These are phyloP conservation scores for Natrix natrix DNA, from an alignment of 2,797 vertebrate species.

Conservation along the genomic window DNA sequence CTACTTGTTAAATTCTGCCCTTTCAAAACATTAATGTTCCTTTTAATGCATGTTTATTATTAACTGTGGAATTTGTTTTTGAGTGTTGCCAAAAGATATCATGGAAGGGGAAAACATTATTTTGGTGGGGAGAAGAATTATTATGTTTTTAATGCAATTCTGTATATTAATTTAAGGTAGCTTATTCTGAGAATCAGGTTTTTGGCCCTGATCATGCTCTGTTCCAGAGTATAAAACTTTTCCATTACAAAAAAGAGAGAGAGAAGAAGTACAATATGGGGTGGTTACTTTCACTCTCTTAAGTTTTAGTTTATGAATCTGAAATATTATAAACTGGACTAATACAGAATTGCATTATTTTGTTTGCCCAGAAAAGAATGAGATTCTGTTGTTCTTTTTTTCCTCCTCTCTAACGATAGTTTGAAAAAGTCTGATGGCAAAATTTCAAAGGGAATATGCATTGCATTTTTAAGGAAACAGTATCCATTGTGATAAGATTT, in stretches of 20 bases:
- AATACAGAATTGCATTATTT: conserved; percentile 59
- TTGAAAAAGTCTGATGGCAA: conserved; percentile 49
- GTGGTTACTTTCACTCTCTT: not conserved
- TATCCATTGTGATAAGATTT: conserved; percentile 49
- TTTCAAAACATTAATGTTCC: conserved; percentile 11
- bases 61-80: not conserved
- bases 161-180: conserved; percentile 56
- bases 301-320: conserved; percentile 28
- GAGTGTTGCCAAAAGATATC: conserved; percentile 21
- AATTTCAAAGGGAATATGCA: conserved; percentile 29
- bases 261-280: not conserved
- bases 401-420: conserved; percentile 20
- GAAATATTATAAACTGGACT: conserved; percentile 24
- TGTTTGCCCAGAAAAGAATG: conserved; percentile 44
- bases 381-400: conserved; percentile 67
- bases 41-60: conserved; percentile 42
- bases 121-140: not conserved
- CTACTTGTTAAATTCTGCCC: conserved; percentile 26
- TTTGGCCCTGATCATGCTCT: not conserved
- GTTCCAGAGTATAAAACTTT: not conserved
- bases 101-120: conserved; percentile 35
- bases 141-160: conserved; percentile 57
- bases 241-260: not conserved
- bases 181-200: conserved; percentile 28
- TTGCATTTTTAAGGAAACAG: conserved; percentile 62